A percentile compares a stretch with the other conserved stretches of the same genome.
phyloP scores from a whole-genome alignment of 2,888 invertebrate species.

The Netelia virgata region DNA sequence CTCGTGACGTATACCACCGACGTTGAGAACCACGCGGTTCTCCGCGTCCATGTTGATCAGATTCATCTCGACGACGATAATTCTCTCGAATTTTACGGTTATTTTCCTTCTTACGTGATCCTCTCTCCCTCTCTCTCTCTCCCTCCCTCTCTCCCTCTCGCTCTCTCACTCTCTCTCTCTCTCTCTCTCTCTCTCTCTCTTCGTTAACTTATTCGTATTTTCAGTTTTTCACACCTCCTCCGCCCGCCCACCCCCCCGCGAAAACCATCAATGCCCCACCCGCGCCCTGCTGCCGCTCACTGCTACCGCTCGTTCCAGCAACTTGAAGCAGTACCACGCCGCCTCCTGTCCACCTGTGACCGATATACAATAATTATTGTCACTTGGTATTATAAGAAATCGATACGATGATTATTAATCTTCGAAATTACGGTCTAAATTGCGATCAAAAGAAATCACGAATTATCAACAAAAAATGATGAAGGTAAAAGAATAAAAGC shows the following conservation, averaged over 20 bases:
- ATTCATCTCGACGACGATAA: constrained; percentile 88
- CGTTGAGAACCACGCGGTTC: constrained; percentile 99
- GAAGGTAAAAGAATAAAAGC: no score
- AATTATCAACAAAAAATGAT: no score
- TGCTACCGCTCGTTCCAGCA: constrained; percentile 82
- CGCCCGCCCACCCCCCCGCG: constrained; percentile 44
- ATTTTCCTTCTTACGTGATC: constrained; percentile 12
- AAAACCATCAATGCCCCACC: constrained; percentile 57
- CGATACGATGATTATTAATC: background rate
- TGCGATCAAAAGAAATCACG: no score
- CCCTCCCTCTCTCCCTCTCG: constrained; percentile 10
- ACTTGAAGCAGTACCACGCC: constrained; percentile 77
- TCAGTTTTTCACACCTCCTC: constrained; percentile 45
- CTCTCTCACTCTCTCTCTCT: constrained; percentile 2
- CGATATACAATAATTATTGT: constrained; percentile 25
- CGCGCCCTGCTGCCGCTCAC: constrained; percentile 68
- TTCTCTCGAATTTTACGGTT: background rate
- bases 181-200: constrained; percentile 18
- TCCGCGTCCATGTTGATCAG: constrained; percentile 98
- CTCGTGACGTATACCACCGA: constrained; percentile 99
- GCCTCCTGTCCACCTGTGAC: constrained; percentile 76
- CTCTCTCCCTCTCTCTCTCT: constrained; percentile 15
- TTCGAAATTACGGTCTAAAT: no score
- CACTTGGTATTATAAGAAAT: background rate
- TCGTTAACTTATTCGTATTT: background rate